A percentile compares a stretch with the other conserved stretches of the same genome.
Evolutionary conservation across 2,113 vertebrate genomes (phyloP).

Genomic region (Nothocercus julius): DNA sequence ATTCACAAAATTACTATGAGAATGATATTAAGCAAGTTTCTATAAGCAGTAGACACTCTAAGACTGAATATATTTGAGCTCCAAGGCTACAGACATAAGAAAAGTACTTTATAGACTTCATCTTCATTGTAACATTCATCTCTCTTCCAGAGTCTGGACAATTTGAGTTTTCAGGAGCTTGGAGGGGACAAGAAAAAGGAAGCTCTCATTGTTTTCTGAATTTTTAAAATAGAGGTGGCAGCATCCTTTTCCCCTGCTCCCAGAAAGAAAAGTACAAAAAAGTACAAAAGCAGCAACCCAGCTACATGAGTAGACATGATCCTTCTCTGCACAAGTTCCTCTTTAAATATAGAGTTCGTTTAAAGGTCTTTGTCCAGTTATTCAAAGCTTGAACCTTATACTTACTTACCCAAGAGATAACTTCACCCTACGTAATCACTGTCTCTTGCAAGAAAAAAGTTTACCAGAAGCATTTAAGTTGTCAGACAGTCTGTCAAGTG

Average conservation of each 20-base stretch:
- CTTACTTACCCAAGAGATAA: not conserved
- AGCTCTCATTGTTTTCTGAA: not conserved
- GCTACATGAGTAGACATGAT: not conserved
- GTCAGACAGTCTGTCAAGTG: not conserved
- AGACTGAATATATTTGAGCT: not conserved
- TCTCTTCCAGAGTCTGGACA: not conserved
- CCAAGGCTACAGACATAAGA: not conserved
- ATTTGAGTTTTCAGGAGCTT: not conserved
- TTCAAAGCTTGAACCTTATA: slow-evolving; percentile 11
- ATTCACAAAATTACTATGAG: not conserved
- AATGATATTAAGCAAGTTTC: not conserved
- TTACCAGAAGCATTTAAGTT: not conserved
- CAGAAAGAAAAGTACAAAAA: not conserved
- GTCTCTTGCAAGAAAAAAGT: not conserved
- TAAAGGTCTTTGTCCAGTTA: slow-evolving; percentile 2
- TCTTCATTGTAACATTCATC: not conserved
- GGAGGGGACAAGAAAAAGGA: not conserved
- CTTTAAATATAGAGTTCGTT: slow-evolving; percentile 3
- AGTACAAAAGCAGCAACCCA: not conserved
- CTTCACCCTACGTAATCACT: not conserved
- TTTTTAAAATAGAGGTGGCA: not conserved
- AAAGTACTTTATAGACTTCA: not conserved
- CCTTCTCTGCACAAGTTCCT: not conserved
- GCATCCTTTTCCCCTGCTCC: not conserved
- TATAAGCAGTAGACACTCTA: not conserved